Evolutionary conservation across 2,888 invertebrate species (phyloP).

Genomic region (Tinea trinotella): DNA sequence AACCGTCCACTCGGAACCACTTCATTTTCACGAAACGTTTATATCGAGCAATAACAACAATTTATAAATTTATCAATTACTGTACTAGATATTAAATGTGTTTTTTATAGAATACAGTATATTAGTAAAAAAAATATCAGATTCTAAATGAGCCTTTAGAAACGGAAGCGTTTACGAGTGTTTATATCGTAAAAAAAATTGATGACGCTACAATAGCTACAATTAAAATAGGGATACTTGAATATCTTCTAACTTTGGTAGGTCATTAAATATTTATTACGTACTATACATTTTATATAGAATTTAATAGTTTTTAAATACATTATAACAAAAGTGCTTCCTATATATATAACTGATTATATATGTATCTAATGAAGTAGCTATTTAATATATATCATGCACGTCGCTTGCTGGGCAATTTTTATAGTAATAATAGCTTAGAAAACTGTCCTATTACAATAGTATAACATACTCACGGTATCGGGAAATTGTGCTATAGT

Average conservation of each 20-base stretch:
- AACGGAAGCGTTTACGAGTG: neutral
- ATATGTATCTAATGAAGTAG: no score
- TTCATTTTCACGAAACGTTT: conserved; percentile 36
- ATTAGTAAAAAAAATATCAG: neutral
- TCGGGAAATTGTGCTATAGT: neutral
- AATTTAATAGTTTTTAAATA: neutral
- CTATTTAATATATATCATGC: no score
- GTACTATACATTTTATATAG: neutral
- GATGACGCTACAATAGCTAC: neutral
- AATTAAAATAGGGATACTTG: neutral
- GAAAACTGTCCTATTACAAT: conserved; percentile 5
- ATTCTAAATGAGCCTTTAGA: neutral
- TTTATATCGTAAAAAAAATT: conserved; percentile 5
- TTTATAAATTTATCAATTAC: neutral
- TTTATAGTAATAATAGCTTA: neutral
- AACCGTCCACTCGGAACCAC: conserved; percentile 59
- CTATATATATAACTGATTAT: no score
- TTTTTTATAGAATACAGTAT: neutral
- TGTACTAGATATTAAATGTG: neutral
- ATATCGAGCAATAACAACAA: neutral
- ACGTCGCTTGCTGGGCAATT: neutral
- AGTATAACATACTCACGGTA: neutral
- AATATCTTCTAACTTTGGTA: neutral
- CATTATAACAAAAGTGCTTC: neutral
- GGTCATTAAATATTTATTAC: neutral